Conservation (phyloP, 1,140 invertebrate genomes). For the Platyura marginata region DNA sequence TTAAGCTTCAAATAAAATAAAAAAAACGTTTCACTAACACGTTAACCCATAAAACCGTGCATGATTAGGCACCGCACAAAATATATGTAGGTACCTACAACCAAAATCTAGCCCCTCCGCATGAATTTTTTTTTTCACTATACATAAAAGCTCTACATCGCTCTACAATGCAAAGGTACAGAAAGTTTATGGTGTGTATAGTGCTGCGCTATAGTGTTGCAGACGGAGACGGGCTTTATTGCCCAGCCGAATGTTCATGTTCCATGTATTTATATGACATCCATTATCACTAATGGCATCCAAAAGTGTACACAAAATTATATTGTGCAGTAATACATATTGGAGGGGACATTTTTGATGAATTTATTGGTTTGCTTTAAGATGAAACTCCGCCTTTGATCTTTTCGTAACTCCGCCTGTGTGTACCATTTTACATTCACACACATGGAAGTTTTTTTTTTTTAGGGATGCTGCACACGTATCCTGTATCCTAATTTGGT, state of each 20-base stretch:
- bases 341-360: neutral
- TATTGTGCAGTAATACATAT: neutral
- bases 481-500: neutral
- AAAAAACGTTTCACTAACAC: neutral
- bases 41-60: neutral
- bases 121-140: neutral
- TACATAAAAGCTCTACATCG: neutral
- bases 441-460: neutral
- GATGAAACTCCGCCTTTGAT: neutral
- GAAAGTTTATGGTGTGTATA: neutral
- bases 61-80: neutral
- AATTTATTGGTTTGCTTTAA: neutral
- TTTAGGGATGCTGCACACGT: neutral
- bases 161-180: neutral
- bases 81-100: neutral
- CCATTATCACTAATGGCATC: neutral
- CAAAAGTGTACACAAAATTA: neutral
- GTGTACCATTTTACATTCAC: neutral
- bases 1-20: neutral
- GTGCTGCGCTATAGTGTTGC: too few species aligned
- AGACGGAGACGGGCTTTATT: too few species aligned
- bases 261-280: too few species aligned
- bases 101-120: neutral
- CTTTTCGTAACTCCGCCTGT: neutral
- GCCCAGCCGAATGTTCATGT: too few species aligned